Conservation (phyloP, 1,140 invertebrate species). For the Drosophila punjabiensis region DNA sequence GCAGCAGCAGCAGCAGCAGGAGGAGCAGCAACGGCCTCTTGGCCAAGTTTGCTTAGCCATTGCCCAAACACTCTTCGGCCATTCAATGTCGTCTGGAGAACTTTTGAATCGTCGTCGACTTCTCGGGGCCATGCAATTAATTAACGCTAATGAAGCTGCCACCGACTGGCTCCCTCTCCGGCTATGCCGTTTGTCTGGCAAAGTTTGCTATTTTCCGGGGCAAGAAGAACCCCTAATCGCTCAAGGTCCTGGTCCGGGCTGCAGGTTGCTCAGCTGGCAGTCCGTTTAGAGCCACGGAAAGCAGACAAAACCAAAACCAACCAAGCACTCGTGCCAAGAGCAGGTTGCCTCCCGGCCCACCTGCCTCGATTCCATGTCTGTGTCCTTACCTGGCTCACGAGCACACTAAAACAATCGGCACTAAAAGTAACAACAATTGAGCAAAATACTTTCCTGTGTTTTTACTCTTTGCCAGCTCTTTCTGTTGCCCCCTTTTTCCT, state of each 20-base stretch:
- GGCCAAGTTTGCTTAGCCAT: conserved; percentile 32
- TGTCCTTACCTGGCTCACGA: conserved; percentile 12
- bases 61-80: conserved; percentile 42
- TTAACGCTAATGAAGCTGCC: conserved; percentile 78
- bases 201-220: conserved; percentile 48
- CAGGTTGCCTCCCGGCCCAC: conserved; percentile 45
- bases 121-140: conserved; percentile 75
- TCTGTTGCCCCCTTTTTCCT: conserved; percentile 5
- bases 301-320: conserved; percentile 63
- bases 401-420: conserved; percentile 70
- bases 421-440: conserved; percentile 80
- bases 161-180: conserved; percentile 7
- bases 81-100: conserved; percentile 71
- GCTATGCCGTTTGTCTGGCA: conserved; percentile 28
- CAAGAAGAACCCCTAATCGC: conserved; percentile 48
- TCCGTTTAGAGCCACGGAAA: conserved; percentile 20
- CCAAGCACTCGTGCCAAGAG: conserved; percentile 71
- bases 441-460: conserved; percentile 78
- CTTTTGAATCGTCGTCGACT: conserved; percentile 52
- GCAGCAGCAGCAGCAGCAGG: background rate
- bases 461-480: conserved; percentile 39
- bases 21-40: conserved; percentile 1
- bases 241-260: conserved; percentile 62
- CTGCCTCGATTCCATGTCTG: conserved; percentile 2
- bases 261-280: conserved; percentile 57